Conservation (phyloP, 2,888 invertebrate species). For the Drosophila aldrichi region DNA sequence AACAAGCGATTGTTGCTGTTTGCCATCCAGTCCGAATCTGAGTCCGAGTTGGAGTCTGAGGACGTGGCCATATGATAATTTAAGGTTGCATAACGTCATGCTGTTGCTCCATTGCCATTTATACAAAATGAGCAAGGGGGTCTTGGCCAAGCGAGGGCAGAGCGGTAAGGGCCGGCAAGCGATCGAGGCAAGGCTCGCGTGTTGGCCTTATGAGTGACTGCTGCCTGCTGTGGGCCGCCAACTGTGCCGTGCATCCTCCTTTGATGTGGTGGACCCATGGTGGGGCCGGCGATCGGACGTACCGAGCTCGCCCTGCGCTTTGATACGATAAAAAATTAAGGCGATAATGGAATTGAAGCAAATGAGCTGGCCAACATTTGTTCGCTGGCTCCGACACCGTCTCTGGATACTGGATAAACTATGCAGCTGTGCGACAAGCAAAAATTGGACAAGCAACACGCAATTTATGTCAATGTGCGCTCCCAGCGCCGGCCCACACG, state of each 20-base stretch:
- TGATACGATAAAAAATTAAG: slow-evolving; percentile 85
- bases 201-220: slow-evolving; percentile 77
- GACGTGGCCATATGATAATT: slow-evolving; percentile 76
- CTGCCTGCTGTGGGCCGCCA: slow-evolving; percentile 76
- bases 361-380: slow-evolving; percentile 83
- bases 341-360: slow-evolving; percentile 85
- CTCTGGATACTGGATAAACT: slow-evolving; percentile 29
- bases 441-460: slow-evolving; percentile 82
- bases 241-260: slow-evolving; percentile 83
- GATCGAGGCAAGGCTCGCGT: slow-evolving; percentile 67
- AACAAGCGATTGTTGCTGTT: slow-evolving; percentile 54
- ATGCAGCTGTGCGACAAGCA: slow-evolving; percentile 82
- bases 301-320: slow-evolving; percentile 62
- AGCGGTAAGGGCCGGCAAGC: slow-evolving; percentile 13
- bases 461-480: slow-evolving; percentile 81
- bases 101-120: slow-evolving; percentile 81
- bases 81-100: slow-evolving; percentile 82
- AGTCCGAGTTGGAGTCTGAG: slow-evolving; percentile 14
- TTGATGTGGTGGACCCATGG: slow-evolving; percentile 82
- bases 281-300: slow-evolving; percentile 39
- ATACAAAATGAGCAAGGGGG: slow-evolving; percentile 57
- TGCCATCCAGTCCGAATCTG: slow-evolving; percentile 12
- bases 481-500: slow-evolving; percentile 74
- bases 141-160: slow-evolving; percentile 19
- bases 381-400: slow-evolving; percentile 40